These are phyloP conservation scores for Parazoanthus swiftii DNA, from an alignment of 92 coral and sea anemone genomes.

Conservation along the genomic window DNA sequence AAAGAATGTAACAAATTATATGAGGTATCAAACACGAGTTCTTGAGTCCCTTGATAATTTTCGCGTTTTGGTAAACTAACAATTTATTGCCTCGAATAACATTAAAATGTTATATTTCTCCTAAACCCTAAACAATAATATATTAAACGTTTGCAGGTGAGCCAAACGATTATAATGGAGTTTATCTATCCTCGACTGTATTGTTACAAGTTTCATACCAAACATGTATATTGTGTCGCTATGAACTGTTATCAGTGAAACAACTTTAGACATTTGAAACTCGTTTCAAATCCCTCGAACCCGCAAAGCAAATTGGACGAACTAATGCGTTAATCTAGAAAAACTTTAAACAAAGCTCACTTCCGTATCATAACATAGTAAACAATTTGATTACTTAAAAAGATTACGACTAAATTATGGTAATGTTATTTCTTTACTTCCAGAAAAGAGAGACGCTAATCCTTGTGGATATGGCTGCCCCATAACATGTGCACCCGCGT, in stretches of 20 bases:
- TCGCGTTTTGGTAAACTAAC: neutral
- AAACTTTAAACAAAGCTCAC: neutral
- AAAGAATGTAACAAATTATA: no score
- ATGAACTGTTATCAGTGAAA: neutral
- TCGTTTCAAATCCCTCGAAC: neutral
- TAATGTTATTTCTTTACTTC: neutral
- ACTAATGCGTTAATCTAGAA: neutral
- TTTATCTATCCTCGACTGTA: neutral
- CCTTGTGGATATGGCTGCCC: conserved; percentile 92
- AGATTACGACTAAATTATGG: neutral
- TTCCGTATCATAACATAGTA: neutral
- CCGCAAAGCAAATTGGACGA: no score
- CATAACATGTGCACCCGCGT: conserved; percentile 81
- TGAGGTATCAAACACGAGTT: neutral
- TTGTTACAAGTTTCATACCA: neutral
- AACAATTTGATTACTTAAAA: neutral
- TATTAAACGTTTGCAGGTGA: neutral
- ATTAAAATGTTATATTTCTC: neutral
- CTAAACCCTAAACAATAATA: neutral
- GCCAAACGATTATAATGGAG: neutral
- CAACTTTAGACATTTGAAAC: neutral
- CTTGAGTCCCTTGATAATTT: neutral
- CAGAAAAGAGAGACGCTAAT: conserved; percentile 91
- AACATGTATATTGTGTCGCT: neutral
- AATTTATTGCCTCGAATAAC: neutral